phyloP scores from a whole-genome alignment of 2,113 vertebrate genomes.

The Pteruthius melanotis region DNA sequence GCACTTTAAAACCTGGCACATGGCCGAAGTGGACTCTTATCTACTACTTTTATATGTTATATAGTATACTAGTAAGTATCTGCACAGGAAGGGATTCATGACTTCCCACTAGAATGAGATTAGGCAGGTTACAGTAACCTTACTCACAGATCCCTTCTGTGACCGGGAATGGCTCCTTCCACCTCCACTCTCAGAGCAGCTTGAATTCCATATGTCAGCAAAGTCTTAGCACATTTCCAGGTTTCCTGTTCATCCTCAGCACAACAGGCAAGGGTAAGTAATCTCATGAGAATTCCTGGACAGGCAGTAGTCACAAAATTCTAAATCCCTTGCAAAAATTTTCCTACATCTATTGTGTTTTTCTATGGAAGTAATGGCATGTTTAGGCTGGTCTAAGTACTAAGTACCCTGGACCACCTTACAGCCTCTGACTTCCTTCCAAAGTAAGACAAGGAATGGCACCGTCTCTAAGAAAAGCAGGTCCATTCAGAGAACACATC shows the following conservation, averaged over 20 bases:
- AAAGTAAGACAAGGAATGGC: background rate
- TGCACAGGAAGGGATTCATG: background rate
- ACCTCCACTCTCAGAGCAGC: background rate
- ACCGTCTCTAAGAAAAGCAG: background rate
- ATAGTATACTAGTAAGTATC: background rate
- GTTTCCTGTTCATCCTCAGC: background rate
- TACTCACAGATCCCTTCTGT: background rate
- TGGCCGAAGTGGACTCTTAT: background rate
- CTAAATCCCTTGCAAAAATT: background rate
- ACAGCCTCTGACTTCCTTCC: background rate
- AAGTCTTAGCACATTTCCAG: background rate
- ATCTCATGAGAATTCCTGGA: background rate
- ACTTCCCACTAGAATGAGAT: background rate
- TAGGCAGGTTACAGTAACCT: background rate
- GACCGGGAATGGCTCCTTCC: background rate
- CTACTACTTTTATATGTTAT: background rate
- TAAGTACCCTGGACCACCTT: background rate
- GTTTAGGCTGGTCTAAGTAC: background rate
- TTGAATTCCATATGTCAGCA: background rate
- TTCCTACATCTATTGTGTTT: background rate
- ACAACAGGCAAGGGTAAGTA: background rate
- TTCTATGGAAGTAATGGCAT: background rate
- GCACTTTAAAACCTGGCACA: background rate
- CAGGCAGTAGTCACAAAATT: background rate
- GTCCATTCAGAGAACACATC: background rate